Percentiles rank a stretch among this genome's conserved stretches.
Evolutionary conservation across 2,888 invertebrate species (phyloP).

Genomic region (Eremobia ochroleuca): DNA sequence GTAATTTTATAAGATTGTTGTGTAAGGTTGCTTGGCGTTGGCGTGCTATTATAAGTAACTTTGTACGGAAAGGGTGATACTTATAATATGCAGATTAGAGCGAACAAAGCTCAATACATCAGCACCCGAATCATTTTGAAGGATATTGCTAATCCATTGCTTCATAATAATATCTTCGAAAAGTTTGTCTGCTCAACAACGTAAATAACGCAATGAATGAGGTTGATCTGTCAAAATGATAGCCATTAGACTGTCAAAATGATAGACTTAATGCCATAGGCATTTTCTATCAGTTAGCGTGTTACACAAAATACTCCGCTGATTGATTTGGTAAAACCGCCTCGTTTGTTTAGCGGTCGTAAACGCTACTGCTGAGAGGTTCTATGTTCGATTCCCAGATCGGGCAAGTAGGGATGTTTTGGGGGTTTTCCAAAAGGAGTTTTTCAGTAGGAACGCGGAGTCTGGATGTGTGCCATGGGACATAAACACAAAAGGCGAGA

Average conservation of each 20-base stretch:
- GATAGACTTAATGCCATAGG: no score
- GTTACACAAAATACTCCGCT: neutral
- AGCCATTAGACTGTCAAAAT: no score
- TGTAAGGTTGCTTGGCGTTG: slow-evolving; percentile 14
- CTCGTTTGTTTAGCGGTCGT: neutral
- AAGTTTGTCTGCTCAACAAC: neutral
- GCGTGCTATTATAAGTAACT: neutral
- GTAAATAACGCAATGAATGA: neutral
- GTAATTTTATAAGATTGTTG: slow-evolving; percentile 36
- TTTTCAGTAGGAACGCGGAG: neutral
- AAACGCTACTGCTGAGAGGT: neutral
- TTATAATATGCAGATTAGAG: neutral
- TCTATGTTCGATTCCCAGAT: neutral
- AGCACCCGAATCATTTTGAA: neutral
- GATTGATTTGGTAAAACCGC: neutral
- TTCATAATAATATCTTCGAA: neutral
- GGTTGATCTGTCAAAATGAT: no score
- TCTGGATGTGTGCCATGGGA: neutral
- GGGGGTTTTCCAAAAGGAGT: neutral
- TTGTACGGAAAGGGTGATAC: slow-evolving; percentile 7
- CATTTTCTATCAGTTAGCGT: no score
- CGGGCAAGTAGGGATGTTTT: neutral
- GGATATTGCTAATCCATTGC: neutral
- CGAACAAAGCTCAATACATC: neutral
- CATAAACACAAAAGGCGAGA: no score